Evolutionary conservation across 2,113 vertebrate species (phyloP).

Genomic region (Ahaetulla prasina): DNA sequence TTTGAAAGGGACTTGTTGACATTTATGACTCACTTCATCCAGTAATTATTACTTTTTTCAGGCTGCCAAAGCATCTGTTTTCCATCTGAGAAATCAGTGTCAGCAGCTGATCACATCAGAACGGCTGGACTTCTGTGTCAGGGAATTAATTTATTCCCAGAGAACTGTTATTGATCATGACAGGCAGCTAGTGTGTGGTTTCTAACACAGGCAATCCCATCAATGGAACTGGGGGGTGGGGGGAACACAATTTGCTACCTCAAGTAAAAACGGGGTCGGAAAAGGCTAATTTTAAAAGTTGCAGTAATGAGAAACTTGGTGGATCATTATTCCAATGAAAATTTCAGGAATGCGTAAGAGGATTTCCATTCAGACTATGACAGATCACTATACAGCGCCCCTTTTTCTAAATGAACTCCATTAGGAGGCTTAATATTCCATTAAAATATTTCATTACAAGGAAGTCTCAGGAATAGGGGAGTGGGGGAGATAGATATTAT

Average conservation of each 20-base stretch:
- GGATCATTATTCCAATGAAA: constrained; percentile 44
- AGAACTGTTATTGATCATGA: constrained; percentile 58
- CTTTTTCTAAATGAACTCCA: constrained; percentile 8
- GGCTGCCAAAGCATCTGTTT: constrained; percentile 47
- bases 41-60: constrained; percentile 35
- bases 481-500: constrained; percentile 5
- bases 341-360: constrained; percentile 20
- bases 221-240: constrained; percentile 36
- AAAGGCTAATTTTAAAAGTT: constrained; percentile 31
- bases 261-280: neutral
- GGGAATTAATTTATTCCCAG: constrained; percentile 38
- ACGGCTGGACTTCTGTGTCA: constrained; percentile 46
- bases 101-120: constrained; percentile 54
- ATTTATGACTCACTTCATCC: constrained; percentile 43
- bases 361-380: constrained; percentile 23
- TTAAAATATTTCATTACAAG: constrained; percentile 49
- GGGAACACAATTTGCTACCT: neutral
- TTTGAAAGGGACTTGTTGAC: constrained; percentile 31
- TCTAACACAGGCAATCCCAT: constrained; percentile 48
- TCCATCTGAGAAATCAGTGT: constrained; percentile 55
- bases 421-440: constrained; percentile 25
- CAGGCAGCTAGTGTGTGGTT: constrained; percentile 36
- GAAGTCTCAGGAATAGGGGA: constrained; percentile 44
- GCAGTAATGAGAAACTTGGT: constrained; percentile 1
- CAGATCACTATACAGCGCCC: constrained; percentile 3